Conservation (phyloP, 2,888 invertebrate genomes). For the Hirtodrosophila duncani region DNA sequence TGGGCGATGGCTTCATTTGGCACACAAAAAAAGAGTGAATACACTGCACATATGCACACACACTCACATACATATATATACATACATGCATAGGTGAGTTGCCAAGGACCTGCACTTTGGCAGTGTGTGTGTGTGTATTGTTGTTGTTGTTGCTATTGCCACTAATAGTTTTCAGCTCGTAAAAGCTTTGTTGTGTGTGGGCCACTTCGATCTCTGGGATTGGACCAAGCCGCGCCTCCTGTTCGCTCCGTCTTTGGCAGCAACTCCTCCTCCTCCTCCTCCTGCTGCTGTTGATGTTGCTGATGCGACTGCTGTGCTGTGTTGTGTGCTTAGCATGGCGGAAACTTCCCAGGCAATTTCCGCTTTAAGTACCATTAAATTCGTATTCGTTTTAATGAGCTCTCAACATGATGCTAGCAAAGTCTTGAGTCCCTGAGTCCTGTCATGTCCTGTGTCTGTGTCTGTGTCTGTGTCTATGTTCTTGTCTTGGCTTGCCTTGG, state of each 20-base stretch:
- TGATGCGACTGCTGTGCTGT: slow-evolving; percentile 16
- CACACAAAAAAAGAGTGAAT: slow-evolving; percentile 16
- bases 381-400: slow-evolving; percentile 73
- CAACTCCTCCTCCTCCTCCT: background rate
- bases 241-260: slow-evolving; percentile 4
- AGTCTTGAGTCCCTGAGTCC: slow-evolving; percentile 5
- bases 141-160: slow-evolving; percentile 39
- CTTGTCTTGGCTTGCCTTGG: slow-evolving; percentile 13
- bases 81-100: slow-evolving; percentile 21
- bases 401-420: slow-evolving; percentile 64
- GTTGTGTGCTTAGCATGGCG: slow-evolving; percentile 53
- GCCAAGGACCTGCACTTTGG: slow-evolving; percentile 3
- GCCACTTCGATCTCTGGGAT: slow-evolving; percentile 51
- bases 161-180: slow-evolving; percentile 70
- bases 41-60: background rate
- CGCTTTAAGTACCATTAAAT: slow-evolving; percentile 73
- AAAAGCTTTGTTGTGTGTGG: slow-evolving; percentile 52
- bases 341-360: slow-evolving; percentile 73
- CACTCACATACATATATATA: slow-evolving; percentile 2
- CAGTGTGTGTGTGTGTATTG: background rate
- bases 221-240: slow-evolving; percentile 9
- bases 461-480: too few relatives aligned
- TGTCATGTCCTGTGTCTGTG: too few relatives aligned
- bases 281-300: slow-evolving; percentile 10
- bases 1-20: slow-evolving; percentile 55